Conservation (phyloP, 1,140 invertebrate genomes). For the Penaeus indicus region DNA sequence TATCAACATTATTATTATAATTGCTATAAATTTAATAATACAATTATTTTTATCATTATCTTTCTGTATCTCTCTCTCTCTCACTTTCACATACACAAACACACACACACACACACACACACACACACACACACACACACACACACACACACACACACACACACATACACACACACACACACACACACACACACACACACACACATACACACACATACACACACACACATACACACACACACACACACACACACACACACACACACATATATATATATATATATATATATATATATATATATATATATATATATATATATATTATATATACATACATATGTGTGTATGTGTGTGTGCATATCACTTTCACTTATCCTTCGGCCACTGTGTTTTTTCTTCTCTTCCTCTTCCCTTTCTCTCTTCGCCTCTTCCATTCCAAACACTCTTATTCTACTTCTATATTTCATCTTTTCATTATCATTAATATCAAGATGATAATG, state of each 20-base stretch:
- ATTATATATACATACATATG: constrained; percentile 27
- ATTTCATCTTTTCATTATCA: too few species aligned
- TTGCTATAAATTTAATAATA: constrained; percentile 5
- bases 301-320: constrained; percentile 48
- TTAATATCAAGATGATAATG: too few species aligned
- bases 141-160: constrained; percentile 29
- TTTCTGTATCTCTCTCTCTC: not conserved
- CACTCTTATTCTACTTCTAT: not conserved
- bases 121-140: not conserved
- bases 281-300: constrained; percentile 46
- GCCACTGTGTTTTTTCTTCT: not conserved
- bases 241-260: constrained; percentile 20
- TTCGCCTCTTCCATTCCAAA: not conserved
- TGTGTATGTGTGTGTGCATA: not conserved
- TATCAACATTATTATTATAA: not conserved
- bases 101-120: not conserved
- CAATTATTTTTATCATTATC: not conserved
- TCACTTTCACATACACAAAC: not conserved
- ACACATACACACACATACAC: constrained; percentile 22
- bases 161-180: constrained; percentile 31
- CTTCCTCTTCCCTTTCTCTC: not conserved
- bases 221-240: constrained; percentile 36
- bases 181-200: constrained; percentile 24
- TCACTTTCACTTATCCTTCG: not conserved
- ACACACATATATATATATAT: constrained; percentile 26